Evolutionary conservation across 1,140 invertebrate species (phyloP), one percentile per base, ranked within the genome.

Genomic region (Trichoplusia ni): DNA sequence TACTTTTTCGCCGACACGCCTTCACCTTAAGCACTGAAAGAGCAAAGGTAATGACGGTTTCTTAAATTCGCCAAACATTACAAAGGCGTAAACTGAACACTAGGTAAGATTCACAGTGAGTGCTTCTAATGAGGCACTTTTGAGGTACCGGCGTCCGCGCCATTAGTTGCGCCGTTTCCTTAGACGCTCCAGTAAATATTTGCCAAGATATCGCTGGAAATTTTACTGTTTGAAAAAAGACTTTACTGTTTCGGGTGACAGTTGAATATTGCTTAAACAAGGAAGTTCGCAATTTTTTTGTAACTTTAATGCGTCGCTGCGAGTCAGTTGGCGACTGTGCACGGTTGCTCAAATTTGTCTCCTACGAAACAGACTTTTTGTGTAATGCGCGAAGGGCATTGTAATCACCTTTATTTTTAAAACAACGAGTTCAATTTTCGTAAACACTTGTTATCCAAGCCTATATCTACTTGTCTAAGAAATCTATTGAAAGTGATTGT

Each of bases 131-230:
- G 65, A 67, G 69, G 27, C 33, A 21, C 47, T 14, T 23, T 8
- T 8, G 9, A 44, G 14, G 31, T 16, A 23, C 13, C 47, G 16
- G 33, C 47, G 38, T 47, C 51, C 44, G 46, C 53, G 44, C 69
- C 69, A 71, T 71, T 71, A 71, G 69, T 53, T 56, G 25, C n/a
- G 33, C 25, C 53, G 59, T 44, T 67, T 44, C 64, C 59, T 71
- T 71, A 42, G 47, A 71, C 69, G 64, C 54, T 56, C 61, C 54
- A 71, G 69, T 71, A 71, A 71, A 71, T 69, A 69, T 73, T 66
- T 69, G 54, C 27, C 46, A 46, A 59, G 53, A 63, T 60, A 54
- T 61, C 62, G n/a, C 60, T 25, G 53, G 9, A 19, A 60, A 19
- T 47, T 14, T 27, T 8, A 23, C 29, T 9, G 27, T n/a, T 35